Evolutionary conservation across 1,140 invertebrate genomes (phyloP), one percentile per base, ranked within the genome.

Genomic region (Drosophila murphyi): DNA sequence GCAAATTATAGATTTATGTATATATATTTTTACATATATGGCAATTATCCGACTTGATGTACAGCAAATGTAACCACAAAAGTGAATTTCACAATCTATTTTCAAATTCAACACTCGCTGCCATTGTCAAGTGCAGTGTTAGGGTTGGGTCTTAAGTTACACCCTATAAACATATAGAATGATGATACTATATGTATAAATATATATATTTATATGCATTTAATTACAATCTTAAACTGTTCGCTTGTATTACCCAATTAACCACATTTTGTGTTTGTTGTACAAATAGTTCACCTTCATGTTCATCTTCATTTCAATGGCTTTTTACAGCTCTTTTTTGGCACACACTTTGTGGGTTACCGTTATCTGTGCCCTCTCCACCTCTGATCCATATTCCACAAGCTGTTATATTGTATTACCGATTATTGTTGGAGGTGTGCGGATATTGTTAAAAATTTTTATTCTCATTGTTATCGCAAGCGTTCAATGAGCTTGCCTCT

Each of bases 61-160:
- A 29, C 20, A 55, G 50, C 45, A 35, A 20, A 28, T 57, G 28
- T 41, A 69, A 55, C 48, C 64, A 48, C 48, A 71, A 54, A 39
- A 43, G 12, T 29, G 54, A 29, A 51, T 57, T 32, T 37, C 48
- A 47, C 32, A 60, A 51, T 69, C 10, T 34, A 48, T 52, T 45
- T 68, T 50, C 41, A 34, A 51, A 52, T 67, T 59, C 39, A 35
- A 37, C 20, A 12, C 50, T 10, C 34, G n/a, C 10, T 1, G 32
- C 43, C 45, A 55, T 29, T 45, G 64, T 51, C 73, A 72, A 78
- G 64, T 37, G 34, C 34, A 76, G 48, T 69, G 45, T 4, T 83
- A 87, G 87, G 79, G 79, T 68, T 76, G 12, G 8, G 52, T 72
- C 56, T 82, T 52, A 45, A 47, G 51, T 78, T 81, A 78, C 78